Base-by-base conservation (phyloP, 2,113 vertebrate genomes). In the Herpetotheres cachinnans region DNA sequence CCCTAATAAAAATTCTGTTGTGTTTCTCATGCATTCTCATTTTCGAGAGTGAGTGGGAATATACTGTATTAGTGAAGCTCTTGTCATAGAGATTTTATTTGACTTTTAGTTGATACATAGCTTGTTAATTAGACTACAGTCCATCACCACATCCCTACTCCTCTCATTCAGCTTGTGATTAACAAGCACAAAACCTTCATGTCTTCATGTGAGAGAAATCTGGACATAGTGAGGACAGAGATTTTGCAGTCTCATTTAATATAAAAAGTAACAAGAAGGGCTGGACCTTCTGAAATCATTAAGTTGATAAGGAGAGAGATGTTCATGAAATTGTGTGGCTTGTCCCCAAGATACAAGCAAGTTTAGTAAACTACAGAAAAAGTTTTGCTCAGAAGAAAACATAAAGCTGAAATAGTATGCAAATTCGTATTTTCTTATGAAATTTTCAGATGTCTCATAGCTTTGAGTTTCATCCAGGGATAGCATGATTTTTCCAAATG, bases 351-450 rank as follows among this genome's bases (percentile, higher is more conserved):
- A 55, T 42, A n/a, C 10, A 78, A 58, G 74, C 4, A 7, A 26
- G 7, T 36, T 46, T 66, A 58, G 10, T 63, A 58, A 82, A 42
- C 26, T 67, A 29, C 32, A 71, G 47, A 62, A 65, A 58, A 16
- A 16, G 13, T 69, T 54, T 54, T 59, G 11, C 17, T 82, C 19
- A 46, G 59, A 94, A 63, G 24, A 63, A 82, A 76, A 32, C 4
- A 26, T 19, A 44, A 59, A 47, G 13, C 9, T 90, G 42, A 55
- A 85, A 26, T 46, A 56, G 4, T 56, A 7, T 0, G 0, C 14
- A 30, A 59, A 47, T 85, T 61, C 0, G 0, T 42, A 25, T 58
- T 87, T 90, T 85, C 59, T 50, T 61, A 52, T 0, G 0, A 30
- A 52, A 20, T 54, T 59, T 80, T 72, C 25, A 21, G 6, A 4